Evolutionary conservation across 53 echinoderm and acorn worm genomes (phyloP).

Genomic region (Patiria pectinifera): DNA sequence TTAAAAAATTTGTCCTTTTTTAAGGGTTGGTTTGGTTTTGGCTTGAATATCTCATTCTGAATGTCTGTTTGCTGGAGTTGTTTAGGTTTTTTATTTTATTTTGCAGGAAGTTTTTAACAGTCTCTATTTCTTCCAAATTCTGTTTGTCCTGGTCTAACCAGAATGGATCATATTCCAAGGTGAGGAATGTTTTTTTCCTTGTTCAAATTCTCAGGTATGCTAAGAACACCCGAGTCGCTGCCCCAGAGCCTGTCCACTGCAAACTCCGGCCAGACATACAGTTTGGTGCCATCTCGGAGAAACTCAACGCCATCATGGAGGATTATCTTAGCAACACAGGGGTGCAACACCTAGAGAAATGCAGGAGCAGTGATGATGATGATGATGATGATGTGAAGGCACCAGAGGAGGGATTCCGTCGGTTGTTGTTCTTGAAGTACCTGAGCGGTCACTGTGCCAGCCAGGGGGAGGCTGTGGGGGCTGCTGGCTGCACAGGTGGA

Average conservation of each 20-base stretch:
- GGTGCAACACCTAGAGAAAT: slow-evolving; percentile 25
- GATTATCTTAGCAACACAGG: slow-evolving; percentile 70
- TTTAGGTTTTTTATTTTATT: too few relatives aligned
- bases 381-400: slow-evolving; percentile 25
- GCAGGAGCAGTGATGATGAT: background rate
- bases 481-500: slow-evolving; percentile 95
- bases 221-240: slow-evolving; percentile 75
- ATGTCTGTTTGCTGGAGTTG: too few relatives aligned
- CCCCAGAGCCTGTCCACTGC: slow-evolving; percentile 88
- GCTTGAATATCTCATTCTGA: too few relatives aligned
- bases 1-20: too few relatives aligned
- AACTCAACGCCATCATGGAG: slow-evolving; percentile 72
- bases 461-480: slow-evolving; percentile 97
- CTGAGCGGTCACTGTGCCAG: slow-evolving; percentile 86
- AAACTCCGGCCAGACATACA: slow-evolving; percentile 83
- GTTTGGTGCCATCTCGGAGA: slow-evolving; percentile 92
- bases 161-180: too few relatives aligned
- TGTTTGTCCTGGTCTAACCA: too few relatives aligned
- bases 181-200: too few relatives aligned
- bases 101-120: too few relatives aligned
- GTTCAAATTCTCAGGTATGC: slow-evolving; percentile 63
- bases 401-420: slow-evolving; percentile 60
- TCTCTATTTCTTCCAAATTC: too few relatives aligned
- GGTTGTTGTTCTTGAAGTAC: slow-evolving; percentile 85
- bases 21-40: too few relatives aligned